Base-by-base conservation (phyloP, 2,888 invertebrate species). In the Flexamia atlantica region DNA sequence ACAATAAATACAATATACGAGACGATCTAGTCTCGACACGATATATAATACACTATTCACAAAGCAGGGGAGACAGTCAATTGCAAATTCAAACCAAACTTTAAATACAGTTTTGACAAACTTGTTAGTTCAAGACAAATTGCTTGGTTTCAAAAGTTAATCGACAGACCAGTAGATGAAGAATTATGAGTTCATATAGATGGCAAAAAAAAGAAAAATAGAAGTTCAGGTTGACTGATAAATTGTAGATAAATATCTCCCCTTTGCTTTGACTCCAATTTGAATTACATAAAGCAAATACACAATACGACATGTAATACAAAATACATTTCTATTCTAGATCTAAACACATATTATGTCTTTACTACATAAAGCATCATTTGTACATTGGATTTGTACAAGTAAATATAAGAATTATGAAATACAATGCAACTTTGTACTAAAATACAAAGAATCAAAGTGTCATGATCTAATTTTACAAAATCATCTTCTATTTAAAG, bases 291-390 rank as follows among this genome's bases (percentile, higher is more conserved):
- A 28, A 57, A 64, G 28, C 30, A 17, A 28, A 28, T 30, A 23
- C 57, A 64, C 64, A 64, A 2, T 14, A 64, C 64, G 30, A 64
- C 64, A 64, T 64, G 25, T 25, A 64, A 30, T 64, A 64, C 17
- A 64, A 64, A 64, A 64, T 64, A 64, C 64, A 57, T 57, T 57
- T 64, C 64, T 64, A 64, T 28, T n/a, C 30, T 64, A 64, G 25
- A 64, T 7, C 64, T 64, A 64, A 57, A 64, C 64, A 64, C 64
- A 12, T 64, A 64, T 23, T 64, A 23, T 64, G 30, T n/a, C 25
- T n/a, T n/a, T 14, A 12, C 30, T 64, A 64, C 28, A 23, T 64
- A 64, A 64, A 64, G 64, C 64, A 64, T 64, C 14, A 28, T 64
- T 64, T 64, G 64, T 64, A 64, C 64, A 64, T 64, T 30, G 4